These are phyloP conservation scores for Eristalis tenax DNA, from an alignment of 2,888 invertebrate species.

Conservation along the genomic window DNA sequence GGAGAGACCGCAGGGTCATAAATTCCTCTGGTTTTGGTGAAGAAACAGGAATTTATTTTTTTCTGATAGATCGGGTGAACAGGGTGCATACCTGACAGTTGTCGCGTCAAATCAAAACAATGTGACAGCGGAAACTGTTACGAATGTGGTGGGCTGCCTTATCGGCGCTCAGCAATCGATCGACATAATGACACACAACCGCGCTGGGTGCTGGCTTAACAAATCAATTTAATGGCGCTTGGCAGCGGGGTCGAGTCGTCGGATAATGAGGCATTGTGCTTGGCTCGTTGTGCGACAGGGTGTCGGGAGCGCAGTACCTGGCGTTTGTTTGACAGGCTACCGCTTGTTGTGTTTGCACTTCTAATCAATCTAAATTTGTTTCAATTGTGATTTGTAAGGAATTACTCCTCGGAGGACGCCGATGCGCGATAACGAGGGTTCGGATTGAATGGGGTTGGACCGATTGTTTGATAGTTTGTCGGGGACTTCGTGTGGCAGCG, in stretches of 20 bases:
- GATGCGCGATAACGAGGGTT: neutral
- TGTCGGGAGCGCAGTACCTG: conserved; percentile 37
- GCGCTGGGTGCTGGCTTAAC: conserved; percentile 48
- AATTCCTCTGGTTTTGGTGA: conserved; percentile 8
- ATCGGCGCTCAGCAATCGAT: conserved; percentile 30
- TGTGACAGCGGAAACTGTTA: conserved; percentile 59
- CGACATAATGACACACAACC: conserved; percentile 54
- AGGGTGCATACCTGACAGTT: conserved; percentile 53
- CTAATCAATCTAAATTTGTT: conserved; percentile 71
- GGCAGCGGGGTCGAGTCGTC: neutral
- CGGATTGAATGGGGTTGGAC: conserved; percentile 4
- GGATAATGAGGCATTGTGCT: conserved; percentile 62
- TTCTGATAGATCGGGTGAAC: neutral
- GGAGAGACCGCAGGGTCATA: conserved; percentile 34
- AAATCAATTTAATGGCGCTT: conserved; percentile 72
- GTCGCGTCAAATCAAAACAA: conserved; percentile 58
- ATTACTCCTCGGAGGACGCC: conserved; percentile 18
- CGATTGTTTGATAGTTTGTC: neutral
- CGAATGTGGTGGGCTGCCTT: conserved; percentile 24
- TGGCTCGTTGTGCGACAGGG: conserved; percentile 19
- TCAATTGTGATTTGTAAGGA: conserved; percentile 60
- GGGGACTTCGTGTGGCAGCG: neutral
- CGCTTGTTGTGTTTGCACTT: conserved; percentile 43
- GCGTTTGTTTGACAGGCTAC: conserved; percentile 38
- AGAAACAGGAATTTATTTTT: conserved; percentile 14